Base-by-base conservation (phyloP, 2,797 vertebrate genomes). In the Premnoplex brunnescens region DNA sequence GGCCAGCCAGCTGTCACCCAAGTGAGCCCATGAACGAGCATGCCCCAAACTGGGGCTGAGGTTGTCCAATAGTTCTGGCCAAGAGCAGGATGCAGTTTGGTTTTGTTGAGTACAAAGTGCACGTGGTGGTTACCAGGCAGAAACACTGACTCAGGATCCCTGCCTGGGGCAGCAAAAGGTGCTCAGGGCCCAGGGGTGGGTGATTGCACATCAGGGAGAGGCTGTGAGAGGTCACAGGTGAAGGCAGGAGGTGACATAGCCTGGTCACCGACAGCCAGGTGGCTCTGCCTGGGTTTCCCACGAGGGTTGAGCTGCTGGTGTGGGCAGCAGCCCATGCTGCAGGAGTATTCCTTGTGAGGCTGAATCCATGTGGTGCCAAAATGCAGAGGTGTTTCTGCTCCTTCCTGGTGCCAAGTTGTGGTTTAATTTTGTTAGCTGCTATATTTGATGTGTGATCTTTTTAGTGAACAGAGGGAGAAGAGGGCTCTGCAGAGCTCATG, bases 171-270 rank as follows among this genome's bases (percentile, higher is more conserved):
- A 76, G 69, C 32, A 67, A 54, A 49, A 63, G 44, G 28, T 52
- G 27, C 74, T 84, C 0, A 0, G 27, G 14, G 22, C 26, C 48
- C 14, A 3, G 0, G 5, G 13, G 16, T 60, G n/a, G 39, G 51
- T 37, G 23, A 12, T 15, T 1, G 1, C 30, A 27, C 2, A 0
- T 18, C 1, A 0, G 20, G 60, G 24, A 36, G 43, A 84, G 22
- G 59, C 49, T 68, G 30, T 0, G 3, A 51, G 30, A 43, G 30
- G 22, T 58, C 11, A 1, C 1, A 1, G 39, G 32, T 39, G 80
- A 32, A 55, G 68, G 44, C 69, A 91, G 69, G 68, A 55, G 69
- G 41, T 48, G 68, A 80, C 15, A 7, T 20, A 54, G 46, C 7
- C 8, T 67, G 27, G 7, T 41, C 41, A 41, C 41, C 41, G 17